Evolutionary conservation across 2,113 vertebrate species (phyloP).

Genomic region (Naja naja): DNA sequence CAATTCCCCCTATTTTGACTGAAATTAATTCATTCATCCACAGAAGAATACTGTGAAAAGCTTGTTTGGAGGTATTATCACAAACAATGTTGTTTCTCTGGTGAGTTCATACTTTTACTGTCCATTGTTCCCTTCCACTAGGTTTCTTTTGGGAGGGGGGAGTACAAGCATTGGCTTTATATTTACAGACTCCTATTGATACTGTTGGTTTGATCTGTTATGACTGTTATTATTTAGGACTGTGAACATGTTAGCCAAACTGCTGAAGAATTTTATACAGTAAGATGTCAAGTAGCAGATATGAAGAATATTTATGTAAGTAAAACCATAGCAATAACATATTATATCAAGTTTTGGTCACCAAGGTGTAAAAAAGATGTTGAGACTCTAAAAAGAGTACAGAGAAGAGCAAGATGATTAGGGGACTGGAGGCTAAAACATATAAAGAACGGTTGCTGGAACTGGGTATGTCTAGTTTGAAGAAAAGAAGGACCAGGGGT

Average conservation of each 20-base stretch:
- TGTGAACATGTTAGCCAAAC: constrained; percentile 99
- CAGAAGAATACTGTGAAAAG: constrained; percentile 99
- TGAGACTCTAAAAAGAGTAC: no score
- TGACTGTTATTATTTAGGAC: constrained; percentile 73
- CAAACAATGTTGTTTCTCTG: constrained; percentile 98
- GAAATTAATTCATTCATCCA: constrained; percentile 49
- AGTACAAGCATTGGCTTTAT: not conserved
- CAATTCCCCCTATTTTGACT: constrained; percentile 40
- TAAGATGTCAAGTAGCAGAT: constrained; percentile 96
- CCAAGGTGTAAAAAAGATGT: no score
- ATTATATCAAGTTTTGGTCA: no score
- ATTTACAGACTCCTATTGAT: constrained; percentile 20
- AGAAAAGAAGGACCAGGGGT: no score
- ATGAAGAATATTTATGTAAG: constrained; percentile 99
- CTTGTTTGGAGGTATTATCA: constrained; percentile 97
- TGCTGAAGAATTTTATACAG: constrained; percentile 98
- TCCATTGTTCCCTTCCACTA: constrained; percentile 15
- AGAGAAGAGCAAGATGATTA: no score
- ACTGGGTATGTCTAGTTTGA: no score
- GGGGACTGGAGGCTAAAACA: no score
- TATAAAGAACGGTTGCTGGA: no score
- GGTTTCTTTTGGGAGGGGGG: not conserved
- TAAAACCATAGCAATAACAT: constrained; percentile 27
- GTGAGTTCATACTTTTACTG: constrained; percentile 70
- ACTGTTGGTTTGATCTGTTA: not conserved